Percentiles rank a stretch among this genome's conserved stretches.
phyloP scores from a whole-genome alignment of 2,797 vertebrate genomes.

The Muraenolepis orangiensis region DNA sequence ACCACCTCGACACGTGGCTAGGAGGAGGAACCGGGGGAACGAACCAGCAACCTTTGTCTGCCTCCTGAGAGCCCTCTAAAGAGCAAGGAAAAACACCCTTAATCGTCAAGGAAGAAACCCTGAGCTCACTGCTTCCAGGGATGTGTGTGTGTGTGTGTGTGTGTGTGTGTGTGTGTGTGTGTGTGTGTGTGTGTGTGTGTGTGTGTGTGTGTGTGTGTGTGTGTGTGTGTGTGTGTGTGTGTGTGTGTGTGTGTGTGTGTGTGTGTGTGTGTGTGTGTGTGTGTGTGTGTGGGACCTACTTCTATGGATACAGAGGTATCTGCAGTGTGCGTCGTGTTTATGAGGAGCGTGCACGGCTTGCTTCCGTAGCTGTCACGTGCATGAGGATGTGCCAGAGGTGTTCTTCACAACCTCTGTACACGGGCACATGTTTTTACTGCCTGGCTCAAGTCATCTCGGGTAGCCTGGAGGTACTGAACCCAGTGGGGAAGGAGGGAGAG shows the following conservation, averaged over 20 bases:
- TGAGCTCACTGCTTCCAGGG: neutral
- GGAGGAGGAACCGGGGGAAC: too few species aligned
- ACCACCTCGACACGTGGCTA: too few species aligned
- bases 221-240: slow-evolving; percentile 5
- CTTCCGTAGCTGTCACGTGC: neutral
- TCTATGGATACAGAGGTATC: neutral
- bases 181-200: neutral
- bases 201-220: too few species aligned
- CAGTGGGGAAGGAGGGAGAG: neutral
- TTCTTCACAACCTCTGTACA: neutral
- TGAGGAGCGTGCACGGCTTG: too few species aligned
- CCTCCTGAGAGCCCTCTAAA: neutral
- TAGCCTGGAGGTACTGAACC: neutral
- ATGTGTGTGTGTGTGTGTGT: too few species aligned
- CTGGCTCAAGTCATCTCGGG: too few species aligned
- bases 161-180: too few species aligned
- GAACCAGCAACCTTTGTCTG: too few species aligned
- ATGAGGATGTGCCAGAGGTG: neutral
- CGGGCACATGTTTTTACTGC: too few species aligned
- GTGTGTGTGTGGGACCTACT: neutral
- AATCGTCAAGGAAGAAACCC: neutral
- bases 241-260: too few species aligned
- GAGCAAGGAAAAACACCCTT: neutral
- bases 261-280: neutral
- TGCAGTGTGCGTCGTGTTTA: neutral